These are phyloP conservation scores for Sula dactylatra DNA, from an alignment of 2,113 vertebrate species.

Conservation along the genomic window DNA sequence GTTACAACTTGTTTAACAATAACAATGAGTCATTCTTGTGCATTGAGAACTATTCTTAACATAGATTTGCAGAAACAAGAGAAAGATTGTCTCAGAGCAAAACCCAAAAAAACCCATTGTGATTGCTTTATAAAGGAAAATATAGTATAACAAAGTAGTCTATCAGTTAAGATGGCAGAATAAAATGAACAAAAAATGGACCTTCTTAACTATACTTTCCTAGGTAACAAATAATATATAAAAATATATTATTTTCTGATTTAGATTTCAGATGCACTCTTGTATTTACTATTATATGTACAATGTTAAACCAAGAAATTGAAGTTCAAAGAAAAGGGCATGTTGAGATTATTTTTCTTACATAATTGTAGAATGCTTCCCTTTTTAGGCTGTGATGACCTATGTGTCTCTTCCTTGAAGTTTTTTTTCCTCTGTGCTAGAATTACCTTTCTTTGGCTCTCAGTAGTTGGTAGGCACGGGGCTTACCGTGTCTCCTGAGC, in stretches of 20 bases:
- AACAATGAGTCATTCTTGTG: background rate
- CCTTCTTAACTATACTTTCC: background rate
- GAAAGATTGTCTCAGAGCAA: background rate
- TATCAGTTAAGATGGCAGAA: background rate
- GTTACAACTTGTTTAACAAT: background rate
- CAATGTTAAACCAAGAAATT: background rate
- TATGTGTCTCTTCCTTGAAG: background rate
- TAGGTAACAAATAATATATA: background rate
- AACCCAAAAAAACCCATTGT: accelerated
- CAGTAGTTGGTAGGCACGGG: background rate
- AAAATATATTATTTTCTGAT: background rate
- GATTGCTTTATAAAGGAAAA: background rate
- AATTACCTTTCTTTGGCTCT: background rate
- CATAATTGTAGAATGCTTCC: background rate
- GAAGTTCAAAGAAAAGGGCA: background rate
- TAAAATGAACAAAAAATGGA: background rate
- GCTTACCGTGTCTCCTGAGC: background rate
- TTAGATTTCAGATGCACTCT: background rate
- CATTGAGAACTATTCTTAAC: background rate
- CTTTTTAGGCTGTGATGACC: background rate
- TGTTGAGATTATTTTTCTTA: background rate
- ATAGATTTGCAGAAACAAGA: background rate
- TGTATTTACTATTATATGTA: background rate
- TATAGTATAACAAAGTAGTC: background rate
- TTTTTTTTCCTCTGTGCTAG: background rate